These are phyloP conservation scores for Mastacembelus armatus DNA, from an alignment of 2,797 vertebrate genomes.

Conservation along the genomic window DNA sequence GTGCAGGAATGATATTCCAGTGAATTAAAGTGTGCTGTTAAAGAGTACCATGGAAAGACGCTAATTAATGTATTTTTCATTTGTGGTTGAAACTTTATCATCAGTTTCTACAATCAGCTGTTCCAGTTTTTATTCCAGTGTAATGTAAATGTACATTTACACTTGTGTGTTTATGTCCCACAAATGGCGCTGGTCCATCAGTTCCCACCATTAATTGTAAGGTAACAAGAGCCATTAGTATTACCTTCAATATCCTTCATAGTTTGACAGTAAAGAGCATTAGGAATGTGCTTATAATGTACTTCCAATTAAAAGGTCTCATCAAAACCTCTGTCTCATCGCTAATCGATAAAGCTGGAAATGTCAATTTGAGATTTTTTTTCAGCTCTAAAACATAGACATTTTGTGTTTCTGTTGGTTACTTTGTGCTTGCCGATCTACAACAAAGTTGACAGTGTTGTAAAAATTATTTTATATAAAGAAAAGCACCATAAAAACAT, in stretches of 20 bases:
- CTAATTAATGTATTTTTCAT: not conserved
- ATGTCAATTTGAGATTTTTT: not conserved
- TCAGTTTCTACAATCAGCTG: not conserved
- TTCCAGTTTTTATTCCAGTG: not conserved
- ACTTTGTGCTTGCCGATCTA: constrained; percentile 46
- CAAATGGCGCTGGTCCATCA: not conserved
- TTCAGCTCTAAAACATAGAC: constrained; percentile 1
- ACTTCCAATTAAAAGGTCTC: not conserved
- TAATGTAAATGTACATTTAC: not conserved
- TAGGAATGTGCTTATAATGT: constrained; percentile 13
- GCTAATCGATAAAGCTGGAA: not conserved
- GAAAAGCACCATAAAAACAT: constrained; percentile 35
- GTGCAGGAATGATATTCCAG: too few species aligned
- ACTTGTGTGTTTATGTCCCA: too few species aligned
- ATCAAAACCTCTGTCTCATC: not conserved
- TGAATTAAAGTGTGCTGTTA: too few species aligned
- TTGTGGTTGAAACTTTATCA: not conserved
- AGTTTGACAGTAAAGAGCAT: constrained; percentile 5
- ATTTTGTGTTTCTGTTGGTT: constrained; percentile 11
- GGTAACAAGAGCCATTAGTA: not conserved
- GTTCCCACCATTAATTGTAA: not conserved
- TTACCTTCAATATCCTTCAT: constrained; percentile 6
- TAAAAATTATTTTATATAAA: constrained; percentile 18
- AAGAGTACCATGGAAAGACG: too few species aligned
- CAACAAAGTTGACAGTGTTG: constrained; percentile 21